phyloP scores from a whole-genome alignment of 2,113 vertebrate genomes.

The Eptesicus fuscus region DNA sequence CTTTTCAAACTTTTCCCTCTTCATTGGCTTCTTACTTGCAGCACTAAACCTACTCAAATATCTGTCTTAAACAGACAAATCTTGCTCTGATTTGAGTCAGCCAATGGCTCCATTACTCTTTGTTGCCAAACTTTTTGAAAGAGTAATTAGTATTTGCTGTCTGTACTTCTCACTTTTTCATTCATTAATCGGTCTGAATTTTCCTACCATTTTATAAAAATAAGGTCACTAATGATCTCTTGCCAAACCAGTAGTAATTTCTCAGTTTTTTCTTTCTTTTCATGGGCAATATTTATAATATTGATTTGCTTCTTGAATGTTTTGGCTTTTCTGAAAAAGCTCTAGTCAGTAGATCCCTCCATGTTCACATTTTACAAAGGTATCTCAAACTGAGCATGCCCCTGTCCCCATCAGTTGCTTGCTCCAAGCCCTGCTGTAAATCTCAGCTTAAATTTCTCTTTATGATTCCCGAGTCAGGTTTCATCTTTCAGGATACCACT shows the following conservation, averaged over 20 bases:
- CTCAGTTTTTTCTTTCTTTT: constrained; percentile 5
- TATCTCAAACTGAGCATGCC: not conserved
- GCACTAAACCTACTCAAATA: not conserved
- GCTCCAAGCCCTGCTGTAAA: not conserved
- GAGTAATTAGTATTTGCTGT: not conserved
- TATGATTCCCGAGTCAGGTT: not conserved
- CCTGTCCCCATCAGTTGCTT: not conserved
- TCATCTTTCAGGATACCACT: not conserved
- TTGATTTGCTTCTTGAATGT: not conserved
- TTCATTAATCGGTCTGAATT: not conserved
- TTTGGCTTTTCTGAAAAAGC: not conserved
- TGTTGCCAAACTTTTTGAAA: not conserved
- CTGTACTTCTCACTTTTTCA: not conserved
- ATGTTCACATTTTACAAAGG: not conserved
- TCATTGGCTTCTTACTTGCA: not conserved
- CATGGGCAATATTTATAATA: not conserved
- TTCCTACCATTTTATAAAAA: not conserved
- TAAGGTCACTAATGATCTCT: not conserved
- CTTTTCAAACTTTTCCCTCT: not conserved
- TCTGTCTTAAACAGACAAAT: not conserved
- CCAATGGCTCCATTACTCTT: not conserved
- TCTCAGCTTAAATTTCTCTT: not conserved
- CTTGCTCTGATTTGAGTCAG: not conserved
- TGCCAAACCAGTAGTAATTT: not conserved
- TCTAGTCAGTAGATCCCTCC: not conserved